Conservation (phyloP, 2,113 vertebrate species). For the Motacilla alba region DNA sequence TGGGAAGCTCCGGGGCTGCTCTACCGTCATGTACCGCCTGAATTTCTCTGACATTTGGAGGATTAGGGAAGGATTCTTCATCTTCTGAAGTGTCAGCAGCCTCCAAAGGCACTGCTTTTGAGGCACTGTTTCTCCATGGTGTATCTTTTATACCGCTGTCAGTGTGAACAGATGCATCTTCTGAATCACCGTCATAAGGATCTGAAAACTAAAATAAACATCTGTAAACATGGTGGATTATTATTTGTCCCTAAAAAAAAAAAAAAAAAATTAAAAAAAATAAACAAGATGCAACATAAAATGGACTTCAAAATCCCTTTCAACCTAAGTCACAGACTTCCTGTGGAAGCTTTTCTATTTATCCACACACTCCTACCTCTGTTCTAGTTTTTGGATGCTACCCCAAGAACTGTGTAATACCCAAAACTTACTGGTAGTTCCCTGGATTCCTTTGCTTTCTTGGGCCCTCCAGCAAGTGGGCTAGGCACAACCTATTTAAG, state of each 20-base stretch:
- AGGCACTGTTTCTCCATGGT: no score
- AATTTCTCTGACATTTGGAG: neutral
- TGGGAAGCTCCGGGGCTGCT: neutral
- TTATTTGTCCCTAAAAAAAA: neutral
- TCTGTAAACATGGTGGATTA: neutral
- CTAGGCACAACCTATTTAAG: neutral
- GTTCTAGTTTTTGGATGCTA: neutral
- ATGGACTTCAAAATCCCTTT: neutral
- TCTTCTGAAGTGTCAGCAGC: neutral
- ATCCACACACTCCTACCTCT: neutral
- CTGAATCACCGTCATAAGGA: conserved; percentile 82
- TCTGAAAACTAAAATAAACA: conserved; percentile 76
- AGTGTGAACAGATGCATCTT: conserved; percentile 61
- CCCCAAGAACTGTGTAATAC: neutral
- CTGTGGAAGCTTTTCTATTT: neutral
- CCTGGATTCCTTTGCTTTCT: neutral
- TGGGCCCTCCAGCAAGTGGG: neutral
- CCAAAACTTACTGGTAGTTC: conserved; percentile 19
- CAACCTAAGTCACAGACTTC: neutral
- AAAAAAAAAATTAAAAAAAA: no score
- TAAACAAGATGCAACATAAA: neutral
- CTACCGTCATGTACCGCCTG: conserved; percentile 37
- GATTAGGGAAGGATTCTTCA: neutral
- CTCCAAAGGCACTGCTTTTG: neutral
- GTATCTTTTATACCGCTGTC: neutral